These are phyloP conservation scores for Chelonus formosanus DNA, from an alignment of 2,888 invertebrate genomes.

Conservation along the genomic window DNA sequence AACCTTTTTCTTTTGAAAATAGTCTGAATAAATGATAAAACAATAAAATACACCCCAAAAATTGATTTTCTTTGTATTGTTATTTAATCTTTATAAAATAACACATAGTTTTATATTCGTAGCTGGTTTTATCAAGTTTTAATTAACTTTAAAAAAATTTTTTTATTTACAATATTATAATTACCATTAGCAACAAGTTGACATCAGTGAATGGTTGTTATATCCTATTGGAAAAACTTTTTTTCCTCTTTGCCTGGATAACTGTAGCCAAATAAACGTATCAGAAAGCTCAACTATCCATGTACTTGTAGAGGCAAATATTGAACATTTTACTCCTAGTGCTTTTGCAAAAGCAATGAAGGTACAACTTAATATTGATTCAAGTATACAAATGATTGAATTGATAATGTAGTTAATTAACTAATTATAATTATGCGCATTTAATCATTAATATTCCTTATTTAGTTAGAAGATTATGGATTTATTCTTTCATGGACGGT, in stretches of 20 bases:
- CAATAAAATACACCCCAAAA: too few species aligned
- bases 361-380: constrained; percentile 44
- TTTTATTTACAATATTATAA: constrained; percentile 12
- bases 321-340: constrained; percentile 51
- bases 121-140: background rate
- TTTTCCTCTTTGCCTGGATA: constrained; percentile 61
- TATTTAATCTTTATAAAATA: too few species aligned
- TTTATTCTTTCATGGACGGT: constrained; percentile 83
- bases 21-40: too few species aligned
- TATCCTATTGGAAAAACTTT: constrained; percentile 60
- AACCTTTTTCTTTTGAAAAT: too few species aligned
- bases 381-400: background rate
- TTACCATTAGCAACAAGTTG: constrained; percentile 62
- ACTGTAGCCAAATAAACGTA: constrained; percentile 47
- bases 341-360: constrained; percentile 55
- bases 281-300: constrained; percentile 55
- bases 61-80: too few species aligned
- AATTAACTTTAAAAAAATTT: background rate
- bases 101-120: background rate
- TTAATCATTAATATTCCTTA: constrained; percentile 16
- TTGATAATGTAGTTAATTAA: background rate
- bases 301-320: constrained; percentile 62
- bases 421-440: background rate
- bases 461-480: constrained; percentile 81
- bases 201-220: constrained; percentile 64